Conservation (phyloP, 2,888 invertebrate species). For the Polydrusus pterygomalis region DNA sequence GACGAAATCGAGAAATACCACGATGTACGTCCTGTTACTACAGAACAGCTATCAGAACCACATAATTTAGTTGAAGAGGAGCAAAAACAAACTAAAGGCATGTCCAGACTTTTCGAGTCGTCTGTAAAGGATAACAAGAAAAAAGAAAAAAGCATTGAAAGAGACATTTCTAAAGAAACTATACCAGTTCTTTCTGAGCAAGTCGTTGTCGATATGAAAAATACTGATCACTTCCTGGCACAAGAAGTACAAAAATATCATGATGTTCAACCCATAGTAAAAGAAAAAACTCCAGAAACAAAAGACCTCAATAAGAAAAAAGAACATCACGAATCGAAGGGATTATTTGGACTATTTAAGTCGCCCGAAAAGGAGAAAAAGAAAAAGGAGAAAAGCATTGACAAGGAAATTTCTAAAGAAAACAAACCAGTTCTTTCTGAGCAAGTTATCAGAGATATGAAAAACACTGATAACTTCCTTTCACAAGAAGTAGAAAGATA, state of each 20-base stretch:
- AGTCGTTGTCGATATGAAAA: constrained; percentile 36
- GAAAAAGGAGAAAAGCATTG: constrained; percentile 33
- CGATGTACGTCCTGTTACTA: constrained; percentile 46
- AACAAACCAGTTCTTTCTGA: constrained; percentile 22
- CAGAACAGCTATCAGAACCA: neutral
- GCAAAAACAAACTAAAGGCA: constrained; percentile 39
- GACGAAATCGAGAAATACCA: constrained; percentile 57
- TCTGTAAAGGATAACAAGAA: constrained; percentile 30
- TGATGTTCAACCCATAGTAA: constrained; percentile 55
- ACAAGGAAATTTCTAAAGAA: constrained; percentile 13
- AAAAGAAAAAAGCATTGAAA: constrained; percentile 29
- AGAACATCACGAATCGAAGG: constrained; percentile 38
- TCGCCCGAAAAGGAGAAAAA: constrained; percentile 33
- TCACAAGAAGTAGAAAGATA: constrained; percentile 57
- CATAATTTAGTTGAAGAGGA: constrained; percentile 27
- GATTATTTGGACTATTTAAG: constrained; percentile 43
- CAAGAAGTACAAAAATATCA: constrained; percentile 60
- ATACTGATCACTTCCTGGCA: constrained; percentile 57
- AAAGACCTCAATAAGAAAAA: neutral
- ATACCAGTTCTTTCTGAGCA: constrained; percentile 24
- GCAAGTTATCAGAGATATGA: constrained; percentile 53
- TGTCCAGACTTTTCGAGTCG: constrained; percentile 35
- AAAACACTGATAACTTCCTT: constrained; percentile 59
- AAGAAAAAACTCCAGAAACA: neutral
- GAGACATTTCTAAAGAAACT: constrained; percentile 23